These are phyloP conservation scores for Mionectes olivaceus DNA, from an alignment of 2,797 vertebrate species.

Conservation along the genomic window DNA sequence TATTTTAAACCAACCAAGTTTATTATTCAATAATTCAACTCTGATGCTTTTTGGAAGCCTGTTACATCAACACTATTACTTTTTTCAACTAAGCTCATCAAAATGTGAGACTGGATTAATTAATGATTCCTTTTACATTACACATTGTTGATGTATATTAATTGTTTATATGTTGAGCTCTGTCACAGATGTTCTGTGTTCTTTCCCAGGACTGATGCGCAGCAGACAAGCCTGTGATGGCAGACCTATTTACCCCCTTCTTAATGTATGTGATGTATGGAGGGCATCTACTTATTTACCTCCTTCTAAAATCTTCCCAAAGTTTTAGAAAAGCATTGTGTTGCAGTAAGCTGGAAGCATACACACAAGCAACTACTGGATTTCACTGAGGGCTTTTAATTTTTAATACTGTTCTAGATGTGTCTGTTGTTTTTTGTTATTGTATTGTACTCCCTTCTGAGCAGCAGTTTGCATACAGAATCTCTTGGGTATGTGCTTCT, in stretches of 20 bases:
- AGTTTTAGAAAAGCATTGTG: background rate
- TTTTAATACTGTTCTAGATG: conserved; percentile 10
- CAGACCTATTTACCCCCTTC: background rate
- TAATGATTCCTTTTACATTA: background rate
- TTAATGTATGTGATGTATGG: background rate
- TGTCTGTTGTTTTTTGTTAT: background rate
- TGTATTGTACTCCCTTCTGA: background rate
- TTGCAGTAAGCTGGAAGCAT: background rate
- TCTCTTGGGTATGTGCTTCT: background rate
- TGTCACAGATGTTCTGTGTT: background rate
- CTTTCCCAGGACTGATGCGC: background rate
- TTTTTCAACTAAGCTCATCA: background rate
- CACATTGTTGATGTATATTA: background rate
- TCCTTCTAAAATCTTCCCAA: background rate
- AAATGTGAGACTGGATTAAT: background rate
- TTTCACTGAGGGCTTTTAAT: conserved; percentile 1
- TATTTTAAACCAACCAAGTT: conserved; percentile 13
- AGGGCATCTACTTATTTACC: background rate
- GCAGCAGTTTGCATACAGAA: background rate
- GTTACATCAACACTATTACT: background rate
- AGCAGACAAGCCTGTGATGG: background rate
- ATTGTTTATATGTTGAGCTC: background rate
- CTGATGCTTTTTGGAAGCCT: background rate
- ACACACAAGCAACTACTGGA: background rate
- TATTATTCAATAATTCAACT: conserved; percentile 1